Evolutionary conservation across 2,888 invertebrate genomes (phyloP).

Genomic region (Macrophya annulata): DNA sequence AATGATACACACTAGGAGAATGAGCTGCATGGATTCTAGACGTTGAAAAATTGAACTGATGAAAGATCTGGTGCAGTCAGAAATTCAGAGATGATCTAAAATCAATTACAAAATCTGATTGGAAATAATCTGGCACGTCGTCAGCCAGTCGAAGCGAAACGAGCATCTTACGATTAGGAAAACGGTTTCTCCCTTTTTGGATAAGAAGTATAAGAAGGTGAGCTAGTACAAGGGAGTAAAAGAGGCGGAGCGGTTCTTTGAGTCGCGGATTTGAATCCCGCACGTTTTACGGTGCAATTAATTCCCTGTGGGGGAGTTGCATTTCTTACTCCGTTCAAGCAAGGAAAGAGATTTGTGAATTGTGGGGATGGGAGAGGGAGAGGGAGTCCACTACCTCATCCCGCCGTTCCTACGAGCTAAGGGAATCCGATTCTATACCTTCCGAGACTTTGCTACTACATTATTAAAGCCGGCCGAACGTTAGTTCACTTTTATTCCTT

Average conservation of each 20-base stretch:
- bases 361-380: conserved; percentile 54
- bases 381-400: conserved; percentile 49
- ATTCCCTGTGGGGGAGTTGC: conserved; percentile 74
- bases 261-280: conserved; percentile 74
- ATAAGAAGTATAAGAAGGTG: not conserved
- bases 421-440: conserved; percentile 59
- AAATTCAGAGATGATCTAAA: conserved; percentile 70
- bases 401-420: conserved; percentile 61
- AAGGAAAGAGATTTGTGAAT: conserved; percentile 72
- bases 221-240: conserved; percentile 55
- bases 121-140: conserved; percentile 75
- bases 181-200: conserved; percentile 26
- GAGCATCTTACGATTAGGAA: conserved; percentile 39
- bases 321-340: conserved; percentile 65
- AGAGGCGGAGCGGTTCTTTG: conserved; percentile 69
- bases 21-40: not conserved
- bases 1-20: not conserved
- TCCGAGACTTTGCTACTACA: conserved; percentile 51
- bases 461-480: conserved; percentile 46
- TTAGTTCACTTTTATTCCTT: conserved; percentile 46
- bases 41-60: not conserved
- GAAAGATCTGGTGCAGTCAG: not conserved
- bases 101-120: conserved; percentile 75
- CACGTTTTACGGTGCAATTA: conserved; percentile 76
- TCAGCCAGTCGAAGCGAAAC: not conserved